Conservation (phyloP, 2,888 invertebrate species). For the Plutella xylostella region DNA sequence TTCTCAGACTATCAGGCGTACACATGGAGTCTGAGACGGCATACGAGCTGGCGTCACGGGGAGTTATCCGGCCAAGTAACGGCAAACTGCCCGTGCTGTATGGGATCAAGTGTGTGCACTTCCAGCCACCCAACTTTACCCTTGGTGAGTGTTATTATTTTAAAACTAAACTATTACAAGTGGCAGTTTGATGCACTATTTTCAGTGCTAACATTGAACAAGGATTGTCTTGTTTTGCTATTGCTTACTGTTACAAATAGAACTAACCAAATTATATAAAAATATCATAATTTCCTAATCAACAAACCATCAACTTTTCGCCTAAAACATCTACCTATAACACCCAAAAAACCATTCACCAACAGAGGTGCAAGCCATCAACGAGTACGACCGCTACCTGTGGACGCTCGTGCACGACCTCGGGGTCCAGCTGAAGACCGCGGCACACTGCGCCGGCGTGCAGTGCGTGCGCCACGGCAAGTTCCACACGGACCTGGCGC, state of each 20-base stretch:
- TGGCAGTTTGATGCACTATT: too few relatives aligned
- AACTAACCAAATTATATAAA: too few relatives aligned
- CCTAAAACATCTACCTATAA: too few relatives aligned
- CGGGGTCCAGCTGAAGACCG: constrained; percentile 81
- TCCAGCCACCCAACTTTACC: constrained; percentile 85
- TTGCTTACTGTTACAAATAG: too few relatives aligned
- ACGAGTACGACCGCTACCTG: constrained; percentile 85
- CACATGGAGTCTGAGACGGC: constrained; percentile 89
- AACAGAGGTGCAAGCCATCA: constrained; percentile 90
- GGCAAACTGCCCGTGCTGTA: constrained; percentile 83
- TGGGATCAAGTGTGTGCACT: constrained; percentile 85
- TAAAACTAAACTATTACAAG: too few relatives aligned
- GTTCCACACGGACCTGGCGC: constrained; percentile 79
- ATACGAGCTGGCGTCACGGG: constrained; percentile 88
- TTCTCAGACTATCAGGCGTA: constrained; percentile 77
- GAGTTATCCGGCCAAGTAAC: constrained; percentile 80
- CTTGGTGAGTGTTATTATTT: too few relatives aligned
- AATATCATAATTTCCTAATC: too few relatives aligned
- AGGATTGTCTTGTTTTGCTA: too few relatives aligned
- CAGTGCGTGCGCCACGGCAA: constrained; percentile 87
- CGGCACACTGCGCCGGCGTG: constrained; percentile 83
- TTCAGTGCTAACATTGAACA: too few relatives aligned
- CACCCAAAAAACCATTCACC: too few relatives aligned
- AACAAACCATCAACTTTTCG: too few relatives aligned
- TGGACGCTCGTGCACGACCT: constrained; percentile 85